A percentile compares a stretch with the other conserved stretches of the same genome.
Evolutionary conservation across 2,888 invertebrate genomes (phyloP).

Genomic region (Brachypterus glaber): DNA sequence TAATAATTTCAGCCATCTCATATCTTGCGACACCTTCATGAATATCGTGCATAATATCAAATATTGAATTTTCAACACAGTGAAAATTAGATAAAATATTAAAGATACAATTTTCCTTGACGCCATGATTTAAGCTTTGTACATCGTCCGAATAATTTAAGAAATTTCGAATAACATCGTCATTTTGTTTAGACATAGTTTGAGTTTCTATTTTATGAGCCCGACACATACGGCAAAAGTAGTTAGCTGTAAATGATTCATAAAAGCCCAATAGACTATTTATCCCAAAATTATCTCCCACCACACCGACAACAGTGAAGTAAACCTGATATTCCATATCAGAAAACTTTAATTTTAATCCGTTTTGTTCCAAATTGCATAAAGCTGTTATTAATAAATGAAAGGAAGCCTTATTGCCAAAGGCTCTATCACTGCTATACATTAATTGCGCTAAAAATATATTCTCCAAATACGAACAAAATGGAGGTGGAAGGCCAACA

Average conservation of each 20-base stretch:
- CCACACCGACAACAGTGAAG: constrained; percentile 3
- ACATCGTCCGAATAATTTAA: too few species aligned
- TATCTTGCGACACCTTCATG: constrained; percentile 11
- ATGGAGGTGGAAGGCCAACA: not conserved
- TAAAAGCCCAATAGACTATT: constrained; percentile 12
- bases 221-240: constrained; percentile 8
- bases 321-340: not conserved
- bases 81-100: constrained; percentile 12
- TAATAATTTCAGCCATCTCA: constrained; percentile 12
- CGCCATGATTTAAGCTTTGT: constrained; percentile 1
- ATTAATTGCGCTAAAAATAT: not conserved
- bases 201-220: constrained; percentile 4
- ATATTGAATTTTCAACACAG: constrained; percentile 5
- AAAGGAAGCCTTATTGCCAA: not conserved
- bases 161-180: too few species aligned
- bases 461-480: not conserved
- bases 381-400: not conserved
- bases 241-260: constrained; percentile 7
- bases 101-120: constrained; percentile 12
- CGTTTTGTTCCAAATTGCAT: not conserved
- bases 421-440: not conserved
- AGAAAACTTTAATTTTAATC: not conserved
- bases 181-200: too few species aligned
- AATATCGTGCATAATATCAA: constrained; percentile 15
- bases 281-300: constrained; percentile 14